Evolutionary conservation across 2,797 vertebrate species (phyloP), one percentile per base, ranked within the genome.

Genomic region (Paratrypauchen microcephalus): DNA sequence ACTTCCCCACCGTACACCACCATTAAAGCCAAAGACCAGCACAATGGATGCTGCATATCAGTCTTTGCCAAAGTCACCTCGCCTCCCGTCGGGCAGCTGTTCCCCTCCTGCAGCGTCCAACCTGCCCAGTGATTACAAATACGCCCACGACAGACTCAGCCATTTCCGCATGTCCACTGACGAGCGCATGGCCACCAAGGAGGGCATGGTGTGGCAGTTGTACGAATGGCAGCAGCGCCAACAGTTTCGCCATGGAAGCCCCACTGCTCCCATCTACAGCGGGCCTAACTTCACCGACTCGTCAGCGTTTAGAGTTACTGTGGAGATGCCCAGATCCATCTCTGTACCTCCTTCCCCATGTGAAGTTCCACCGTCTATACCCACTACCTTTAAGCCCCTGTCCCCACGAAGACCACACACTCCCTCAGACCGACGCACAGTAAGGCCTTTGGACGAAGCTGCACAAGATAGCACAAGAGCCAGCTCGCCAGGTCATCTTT

Each of bases 171-270:
- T 99, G 98, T 97, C 97, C 16, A 94, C 94, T 0, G 95, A 97
- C 66, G 98, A 99, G 73, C 95, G 97, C 8, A 84, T 95, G 80
- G 97, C 97, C 15, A 95, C 91, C 59, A 96, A 96, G 82, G 97
- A 99, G 18, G 97, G 97, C 65, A 98, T 95, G 64, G 98, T 99
- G 78, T 99, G 98, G 98, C 98, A 97, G 91, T 94, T 99, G 0
- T 99, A 98, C 0, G 97, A 99, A 87, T 99, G 98, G 97, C 97
- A 99, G 87, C 98, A 99, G 90, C 91, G 98, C 54, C 97, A 97
- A 87, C 97, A 97, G 75, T 99, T 97, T 86, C 96, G 97, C 30
- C 97, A 98, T 0, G 97, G 98, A 77, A 98, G 97, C 87, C 96
- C 97, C 73, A 97, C 97, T 0, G 97, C 95, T 0, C 95, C 96